phyloP scores from a whole-genome alignment of 2,888 invertebrate genomes.

The Lobophora halterata region DNA sequence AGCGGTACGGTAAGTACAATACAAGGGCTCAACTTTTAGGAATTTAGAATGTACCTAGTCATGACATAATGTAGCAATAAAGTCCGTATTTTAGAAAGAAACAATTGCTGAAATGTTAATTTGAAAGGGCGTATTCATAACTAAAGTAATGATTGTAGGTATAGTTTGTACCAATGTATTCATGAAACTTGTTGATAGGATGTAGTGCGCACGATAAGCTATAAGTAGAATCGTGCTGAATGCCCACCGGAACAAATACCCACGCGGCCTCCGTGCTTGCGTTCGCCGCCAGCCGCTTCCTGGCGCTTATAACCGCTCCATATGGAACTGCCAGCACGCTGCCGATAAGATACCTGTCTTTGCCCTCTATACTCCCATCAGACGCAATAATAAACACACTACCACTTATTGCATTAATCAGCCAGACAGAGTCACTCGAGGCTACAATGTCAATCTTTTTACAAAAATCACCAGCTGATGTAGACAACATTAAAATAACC shows the following conservation, averaged over 20 bases:
- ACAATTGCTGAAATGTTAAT: too few relatives aligned
- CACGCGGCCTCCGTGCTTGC: constrained; percentile 32
- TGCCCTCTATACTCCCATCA: constrained; percentile 25
- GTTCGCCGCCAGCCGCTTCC: constrained; percentile 22
- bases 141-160: too few relatives aligned
- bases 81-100: too few relatives aligned
- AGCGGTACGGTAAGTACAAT: not conserved
- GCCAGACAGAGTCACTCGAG: constrained; percentile 6
- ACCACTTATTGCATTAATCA: constrained; percentile 23
- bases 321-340: constrained; percentile 28
- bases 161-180: too few relatives aligned
- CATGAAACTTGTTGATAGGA: constrained; percentile 9
- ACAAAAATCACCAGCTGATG: constrained; percentile 33
- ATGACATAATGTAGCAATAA: too few relatives aligned
- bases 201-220: constrained; percentile 13
- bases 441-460: constrained; percentile 10
- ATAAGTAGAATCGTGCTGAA: constrained; percentile 31
- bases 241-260: constrained; percentile 46
- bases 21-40: not conserved
- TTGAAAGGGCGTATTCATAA: too few relatives aligned
- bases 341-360: constrained; percentile 39
- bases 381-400: constrained; percentile 17
- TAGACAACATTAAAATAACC: constrained; percentile 59
- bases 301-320: constrained; percentile 29
- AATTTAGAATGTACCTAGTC: constrained; percentile 1